Conservation (phyloP, 2,113 vertebrate species). For the Peromyscus maniculatus region DNA sequence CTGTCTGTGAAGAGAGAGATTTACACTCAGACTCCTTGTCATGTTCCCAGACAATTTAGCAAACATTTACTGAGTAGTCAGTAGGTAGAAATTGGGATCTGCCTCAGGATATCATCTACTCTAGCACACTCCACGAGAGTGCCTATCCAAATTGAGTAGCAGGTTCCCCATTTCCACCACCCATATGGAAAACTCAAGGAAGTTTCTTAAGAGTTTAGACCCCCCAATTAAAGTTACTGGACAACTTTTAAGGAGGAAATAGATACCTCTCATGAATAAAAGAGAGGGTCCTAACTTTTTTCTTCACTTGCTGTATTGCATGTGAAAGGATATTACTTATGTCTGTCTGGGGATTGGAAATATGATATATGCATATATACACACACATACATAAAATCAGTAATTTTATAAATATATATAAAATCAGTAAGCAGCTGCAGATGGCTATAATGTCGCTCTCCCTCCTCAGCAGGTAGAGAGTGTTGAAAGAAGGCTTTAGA, state of each 20-base stretch:
- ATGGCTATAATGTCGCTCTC: not conserved
- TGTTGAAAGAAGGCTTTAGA: not conserved
- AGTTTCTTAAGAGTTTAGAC: not conserved
- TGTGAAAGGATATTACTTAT: not conserved
- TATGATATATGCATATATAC: not conserved
- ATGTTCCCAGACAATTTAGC: not conserved
- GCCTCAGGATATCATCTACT: not conserved
- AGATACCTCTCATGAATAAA: not conserved
- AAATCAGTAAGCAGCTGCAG: slow-evolving; percentile 53
- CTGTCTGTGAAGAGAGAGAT: not conserved
- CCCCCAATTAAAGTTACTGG: not conserved
- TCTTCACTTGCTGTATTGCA: not conserved
- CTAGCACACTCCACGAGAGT: not conserved
- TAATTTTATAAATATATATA: too few species aligned
- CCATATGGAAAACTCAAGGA: not conserved
- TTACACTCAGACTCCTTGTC: not conserved
- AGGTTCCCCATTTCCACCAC: not conserved
- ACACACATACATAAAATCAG: not conserved
- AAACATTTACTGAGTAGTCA: not conserved
- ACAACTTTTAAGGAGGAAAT: not conserved
- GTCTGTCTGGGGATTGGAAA: not conserved
- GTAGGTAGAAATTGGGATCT: not conserved
- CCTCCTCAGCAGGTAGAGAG: not conserved
- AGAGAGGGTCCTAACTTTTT: not conserved
- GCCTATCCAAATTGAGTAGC: not conserved